phyloP scores from a whole-genome alignment of 2,797 vertebrate genomes.

The Neoniphon sammara region DNA sequence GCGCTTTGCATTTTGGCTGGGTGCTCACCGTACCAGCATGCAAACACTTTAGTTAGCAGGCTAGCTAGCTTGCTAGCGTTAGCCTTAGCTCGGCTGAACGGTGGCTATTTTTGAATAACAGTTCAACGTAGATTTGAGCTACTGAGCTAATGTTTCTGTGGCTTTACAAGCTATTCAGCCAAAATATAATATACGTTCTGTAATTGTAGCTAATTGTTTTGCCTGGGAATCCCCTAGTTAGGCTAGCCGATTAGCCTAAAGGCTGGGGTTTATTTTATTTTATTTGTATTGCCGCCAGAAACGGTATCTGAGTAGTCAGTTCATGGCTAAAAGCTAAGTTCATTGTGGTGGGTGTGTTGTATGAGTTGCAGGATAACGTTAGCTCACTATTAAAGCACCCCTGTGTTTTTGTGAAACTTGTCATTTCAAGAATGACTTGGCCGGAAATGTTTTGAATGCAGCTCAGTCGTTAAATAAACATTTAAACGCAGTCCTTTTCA shows the following conservation, averaged over 20 bases:
- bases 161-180: background rate
- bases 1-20: slow-evolving; percentile 53
- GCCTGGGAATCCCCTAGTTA: background rate
- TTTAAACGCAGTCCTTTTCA: background rate
- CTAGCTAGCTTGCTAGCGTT: slow-evolving; percentile 38
- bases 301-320: slow-evolving; percentile 37
- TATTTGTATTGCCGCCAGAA: slow-evolving; percentile 34
- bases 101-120: slow-evolving; percentile 3
- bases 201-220: background rate
- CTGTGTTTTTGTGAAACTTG: background rate
- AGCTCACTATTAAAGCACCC: background rate
- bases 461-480: background rate
- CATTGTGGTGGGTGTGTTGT: slow-evolving; percentile 70
- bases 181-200: background rate
- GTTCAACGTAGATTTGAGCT: background rate
- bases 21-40: slow-evolving; percentile 18
- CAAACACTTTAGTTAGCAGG: slow-evolving; percentile 44
- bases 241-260: background rate
- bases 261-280: background rate
- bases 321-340: slow-evolving; percentile 47
- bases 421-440: background rate
- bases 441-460: background rate
- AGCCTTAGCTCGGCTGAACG: slow-evolving; percentile 33
- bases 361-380: slow-evolving; percentile 15
- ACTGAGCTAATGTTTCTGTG: slow-evolving; percentile 32